A percentile compares a stretch with the other conserved stretches of the same genome.
These are phyloP conservation scores for Athalia circularis DNA, from an alignment of 2,888 invertebrate species.

Conservation along the genomic window DNA sequence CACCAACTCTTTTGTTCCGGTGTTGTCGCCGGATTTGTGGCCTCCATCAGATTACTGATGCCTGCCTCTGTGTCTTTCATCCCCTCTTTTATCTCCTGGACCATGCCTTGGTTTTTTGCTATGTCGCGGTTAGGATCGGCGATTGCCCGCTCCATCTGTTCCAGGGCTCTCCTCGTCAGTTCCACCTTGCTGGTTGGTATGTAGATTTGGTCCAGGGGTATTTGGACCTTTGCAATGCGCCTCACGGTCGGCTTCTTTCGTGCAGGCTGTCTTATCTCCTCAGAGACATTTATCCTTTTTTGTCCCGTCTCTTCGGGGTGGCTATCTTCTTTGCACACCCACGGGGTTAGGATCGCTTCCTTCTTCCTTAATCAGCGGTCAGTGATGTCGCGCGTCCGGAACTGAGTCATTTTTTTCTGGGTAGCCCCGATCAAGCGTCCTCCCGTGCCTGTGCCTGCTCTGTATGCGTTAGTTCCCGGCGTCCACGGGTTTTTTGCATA, in stretches of 20 bases:
- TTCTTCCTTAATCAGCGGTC: background rate
- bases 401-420: slow-evolving; percentile 74
- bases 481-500: background rate
- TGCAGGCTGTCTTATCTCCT: too few relatives aligned
- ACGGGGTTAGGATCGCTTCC: background rate
- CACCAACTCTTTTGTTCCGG: background rate
- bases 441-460: background rate
- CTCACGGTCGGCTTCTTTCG: background rate
- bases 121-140: background rate
- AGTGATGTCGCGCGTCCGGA: slow-evolving; percentile 68
- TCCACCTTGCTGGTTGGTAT: background rate
- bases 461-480: background rate
- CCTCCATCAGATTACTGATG: background rate
- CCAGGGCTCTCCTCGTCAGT: background rate
- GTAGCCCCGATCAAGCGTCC: background rate
- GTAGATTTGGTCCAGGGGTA: background rate
- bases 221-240: background rate
- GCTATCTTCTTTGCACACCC: background rate
- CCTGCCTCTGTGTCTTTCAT: background rate
- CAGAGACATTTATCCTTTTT: background rate
- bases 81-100: background rate
- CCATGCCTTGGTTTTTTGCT: background rate
- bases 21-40: background rate
- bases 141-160: background rate
- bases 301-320: background rate